A percentile compares a stretch with the other conserved stretches of the same genome.
These are phyloP conservation scores for Pteria penguin DNA, from an alignment of 2,888 invertebrate species.

Conservation along the genomic window DNA sequence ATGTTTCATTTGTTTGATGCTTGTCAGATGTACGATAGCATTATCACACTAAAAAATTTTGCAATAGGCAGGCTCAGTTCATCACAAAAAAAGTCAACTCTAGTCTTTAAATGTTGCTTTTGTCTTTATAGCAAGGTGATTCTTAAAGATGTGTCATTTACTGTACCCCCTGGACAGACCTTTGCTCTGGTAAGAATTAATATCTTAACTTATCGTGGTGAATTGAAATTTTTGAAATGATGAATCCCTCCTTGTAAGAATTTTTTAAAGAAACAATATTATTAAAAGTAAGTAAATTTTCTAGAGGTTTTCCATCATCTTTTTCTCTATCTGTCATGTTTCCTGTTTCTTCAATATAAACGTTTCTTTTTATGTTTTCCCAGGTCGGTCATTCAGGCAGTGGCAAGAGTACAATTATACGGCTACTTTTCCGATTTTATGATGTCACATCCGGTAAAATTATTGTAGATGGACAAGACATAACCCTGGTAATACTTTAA, in stretches of 20 bases:
- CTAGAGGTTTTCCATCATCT: not conserved
- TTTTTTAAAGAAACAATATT: no score
- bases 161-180: conserved; percentile 77
- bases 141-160: conserved; percentile 73
- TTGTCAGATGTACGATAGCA: no score
- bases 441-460: conserved; percentile 80
- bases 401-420: conserved; percentile 82
- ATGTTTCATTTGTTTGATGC: no score
- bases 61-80: no score
- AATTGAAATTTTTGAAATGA: no score
- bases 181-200: conserved; percentile 72
- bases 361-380: no score
- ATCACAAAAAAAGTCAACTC: no score
- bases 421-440: conserved; percentile 82
- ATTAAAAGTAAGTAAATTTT: not conserved
- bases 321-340: not conserved
- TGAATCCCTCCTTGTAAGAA: no score
- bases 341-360: not conserved
- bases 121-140: conserved; percentile 77
- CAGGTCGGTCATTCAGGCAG: conserved; percentile 80
- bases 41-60: no score
- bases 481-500: conserved; percentile 68
- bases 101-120: no score
- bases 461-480: conserved; percentile 79
- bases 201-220: not conserved